These are phyloP conservation scores for Ciconia nigra DNA, from an alignment of 2,797 vertebrate genomes.

Conservation along the genomic window DNA sequence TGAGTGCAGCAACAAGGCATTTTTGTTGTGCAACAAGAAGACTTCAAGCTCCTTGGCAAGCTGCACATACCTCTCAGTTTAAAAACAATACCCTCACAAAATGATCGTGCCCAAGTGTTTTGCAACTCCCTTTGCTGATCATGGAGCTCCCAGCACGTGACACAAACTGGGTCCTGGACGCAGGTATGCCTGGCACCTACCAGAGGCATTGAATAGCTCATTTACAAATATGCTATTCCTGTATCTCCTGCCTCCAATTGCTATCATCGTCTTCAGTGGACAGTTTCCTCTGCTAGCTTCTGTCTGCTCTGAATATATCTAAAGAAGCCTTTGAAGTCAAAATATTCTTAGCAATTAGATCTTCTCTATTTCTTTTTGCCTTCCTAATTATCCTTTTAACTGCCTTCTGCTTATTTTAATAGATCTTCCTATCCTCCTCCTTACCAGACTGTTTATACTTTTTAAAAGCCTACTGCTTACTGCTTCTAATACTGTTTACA, in stretches of 20 bases:
- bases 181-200: neutral
- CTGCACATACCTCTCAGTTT: neutral
- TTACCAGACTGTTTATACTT: conserved; percentile 64
- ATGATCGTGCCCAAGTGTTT: accelerated
- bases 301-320: neutral
- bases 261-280: neutral
- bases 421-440: conserved; percentile 56
- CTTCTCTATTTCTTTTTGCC: conserved; percentile 45
- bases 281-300: neutral
- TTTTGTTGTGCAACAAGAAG: accelerated
- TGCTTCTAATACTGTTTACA: conserved; percentile 58
- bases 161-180: neutral
- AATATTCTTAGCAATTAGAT: conserved; percentile 58
- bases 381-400: conserved; percentile 68
- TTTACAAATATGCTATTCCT: neutral
- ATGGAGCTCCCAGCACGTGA: neutral
- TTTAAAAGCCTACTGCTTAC: conserved; percentile 58
- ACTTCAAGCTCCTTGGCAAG: neutral
- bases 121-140: neutral
- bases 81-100: neutral
- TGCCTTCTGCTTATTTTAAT: conserved; percentile 69
- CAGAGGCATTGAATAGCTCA: neutral
- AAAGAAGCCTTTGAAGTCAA: conserved; percentile 41
- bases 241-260: neutral
- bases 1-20: neutral